Base-by-base conservation (phyloP, 2,113 vertebrate species). In the Phyllostomus discolor region DNA sequence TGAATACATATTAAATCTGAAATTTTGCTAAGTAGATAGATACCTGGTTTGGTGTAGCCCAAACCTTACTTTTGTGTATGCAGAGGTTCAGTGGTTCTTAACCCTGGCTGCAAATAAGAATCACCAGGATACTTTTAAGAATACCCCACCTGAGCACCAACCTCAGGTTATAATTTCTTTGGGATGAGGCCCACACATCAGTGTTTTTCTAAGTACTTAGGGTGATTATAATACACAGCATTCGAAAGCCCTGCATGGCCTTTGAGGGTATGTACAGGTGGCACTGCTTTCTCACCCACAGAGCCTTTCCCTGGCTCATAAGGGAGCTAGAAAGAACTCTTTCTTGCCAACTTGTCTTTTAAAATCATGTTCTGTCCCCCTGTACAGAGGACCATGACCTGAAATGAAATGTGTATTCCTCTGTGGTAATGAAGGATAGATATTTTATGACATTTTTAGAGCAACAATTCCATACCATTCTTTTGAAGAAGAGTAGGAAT, bases 1-100 rank as follows among this genome's bases (percentile, higher is more conserved):
- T 83, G 95, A 82, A 94, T 66, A 81, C 57, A 59, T 86, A 50
- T 75, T 93, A 72, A 95, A 62, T 95, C 86, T 93, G 57, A 43
- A 48, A 28, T 28, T 78, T 76, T 97, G 95, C 70, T 54, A 62
- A 43, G 62, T 43, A 70, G 72, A 70, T 43, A 70, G 72, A 70
- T 57, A 33, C 10, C 54, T 83, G n/a, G 66, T 46, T 46, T 26
- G 31, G 24, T 64, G 17, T 86, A 92, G 12, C 43, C 52, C 41
- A 85, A 46, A 75, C 8, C 33, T 92, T 89, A 22, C 35, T 70
- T 85, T 57, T 46, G 22, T 82, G 10, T 50, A 19, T 81, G 12
- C n/a, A 57, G 79, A 91, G 90, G 46, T 15, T 70, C 78, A 66
- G 35, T 16, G 14, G 9, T 76, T 81, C 80, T 83, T 91, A 88